phyloP scores from a whole-genome alignment of 2,113 vertebrate species.

The Neomonachus schauinslandi region DNA sequence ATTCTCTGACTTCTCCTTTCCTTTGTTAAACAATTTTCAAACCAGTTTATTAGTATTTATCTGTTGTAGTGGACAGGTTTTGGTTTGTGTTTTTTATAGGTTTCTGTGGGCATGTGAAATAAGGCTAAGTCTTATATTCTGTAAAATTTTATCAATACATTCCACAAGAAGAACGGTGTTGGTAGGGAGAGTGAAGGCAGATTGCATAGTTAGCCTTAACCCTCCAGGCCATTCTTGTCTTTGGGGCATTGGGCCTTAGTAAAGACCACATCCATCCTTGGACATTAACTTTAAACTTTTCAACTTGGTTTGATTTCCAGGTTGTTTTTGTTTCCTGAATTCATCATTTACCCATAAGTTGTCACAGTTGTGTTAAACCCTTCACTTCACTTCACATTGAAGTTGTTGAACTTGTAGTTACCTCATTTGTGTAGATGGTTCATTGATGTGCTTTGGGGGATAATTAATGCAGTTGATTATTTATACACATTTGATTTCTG shows the following conservation, averaged over 20 bases:
- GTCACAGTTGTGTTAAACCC: not conserved
- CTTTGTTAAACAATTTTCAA: constrained; percentile 12
- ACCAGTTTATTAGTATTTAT: not conserved
- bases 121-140: not conserved
- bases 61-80: not conserved
- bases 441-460: not conserved
- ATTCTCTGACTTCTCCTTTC: constrained; percentile 1
- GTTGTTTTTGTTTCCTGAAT: not conserved
- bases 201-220: not conserved
- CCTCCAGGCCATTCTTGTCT: not conserved
- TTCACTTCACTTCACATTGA: not conserved
- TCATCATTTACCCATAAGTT: not conserved
- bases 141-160: not conserved
- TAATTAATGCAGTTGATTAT: not conserved
- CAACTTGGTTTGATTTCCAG: not conserved
- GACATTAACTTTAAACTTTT: not conserved
- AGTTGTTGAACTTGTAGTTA: not conserved
- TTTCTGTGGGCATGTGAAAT: not conserved
- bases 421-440: not conserved
- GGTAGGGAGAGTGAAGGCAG: not conserved
- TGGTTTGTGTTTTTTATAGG: not conserved
- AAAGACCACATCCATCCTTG: not conserved
- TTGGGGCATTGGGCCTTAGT: not conserved
- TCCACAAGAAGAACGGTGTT: not conserved
- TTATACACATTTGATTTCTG: not conserved